These are phyloP conservation scores for Cichlasoma orientale DNA, from an alignment of 2,797 vertebrate genomes.

Conservation along the genomic window DNA sequence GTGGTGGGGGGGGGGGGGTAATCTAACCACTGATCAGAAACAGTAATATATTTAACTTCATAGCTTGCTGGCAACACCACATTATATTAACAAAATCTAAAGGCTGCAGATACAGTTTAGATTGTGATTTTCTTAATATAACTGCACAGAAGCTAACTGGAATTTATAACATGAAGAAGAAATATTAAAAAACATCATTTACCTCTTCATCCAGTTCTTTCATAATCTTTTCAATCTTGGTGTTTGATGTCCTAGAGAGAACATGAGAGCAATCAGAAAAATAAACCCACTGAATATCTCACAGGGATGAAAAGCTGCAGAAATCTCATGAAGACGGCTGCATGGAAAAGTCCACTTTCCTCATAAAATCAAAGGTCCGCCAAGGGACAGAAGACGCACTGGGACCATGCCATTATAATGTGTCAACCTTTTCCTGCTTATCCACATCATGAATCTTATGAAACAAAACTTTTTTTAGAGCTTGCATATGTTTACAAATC, in stretches of 20 bases:
- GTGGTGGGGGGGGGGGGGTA: too few species aligned
- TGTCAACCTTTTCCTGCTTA: neutral
- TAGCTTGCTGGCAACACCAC: neutral
- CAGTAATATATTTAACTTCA: too few species aligned
- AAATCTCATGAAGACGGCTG: neutral
- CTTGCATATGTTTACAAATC: neutral
- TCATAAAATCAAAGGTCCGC: neutral
- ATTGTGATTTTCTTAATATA: neutral
- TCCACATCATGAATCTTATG: neutral
- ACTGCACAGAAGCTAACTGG: neutral
- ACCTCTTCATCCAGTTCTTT: constrained; percentile 99
- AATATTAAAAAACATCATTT: neutral
- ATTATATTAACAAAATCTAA: neutral
- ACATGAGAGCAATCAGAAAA: constrained; percentile 12
- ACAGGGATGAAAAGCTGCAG: neutral
- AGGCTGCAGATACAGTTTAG: neutral
- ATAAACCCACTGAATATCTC: neutral
- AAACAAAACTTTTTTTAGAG: constrained; percentile 6
- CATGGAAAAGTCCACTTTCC: constrained; percentile 1
- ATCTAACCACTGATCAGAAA: too few species aligned
- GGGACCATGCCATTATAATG: neutral
- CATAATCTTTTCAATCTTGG: constrained; percentile 95
- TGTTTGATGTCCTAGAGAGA: constrained; percentile 86
- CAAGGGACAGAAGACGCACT: neutral
- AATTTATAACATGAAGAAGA: neutral